Evolutionary conservation across 2,888 invertebrate genomes (phyloP).

Genomic region (Ctenicera cuprea): DNA sequence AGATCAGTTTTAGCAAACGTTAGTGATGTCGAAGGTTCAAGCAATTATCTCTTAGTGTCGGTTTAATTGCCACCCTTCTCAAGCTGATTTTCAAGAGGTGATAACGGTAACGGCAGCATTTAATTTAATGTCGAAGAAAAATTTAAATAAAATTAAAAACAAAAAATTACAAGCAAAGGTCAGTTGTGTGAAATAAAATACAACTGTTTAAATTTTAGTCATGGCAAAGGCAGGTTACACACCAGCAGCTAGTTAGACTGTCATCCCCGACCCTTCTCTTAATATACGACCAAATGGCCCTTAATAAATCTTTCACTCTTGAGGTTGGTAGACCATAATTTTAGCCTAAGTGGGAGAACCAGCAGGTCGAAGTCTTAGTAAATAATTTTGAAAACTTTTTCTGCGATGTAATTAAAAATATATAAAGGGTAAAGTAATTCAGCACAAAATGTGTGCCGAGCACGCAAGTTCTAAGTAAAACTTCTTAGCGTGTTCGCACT

Average conservation of each 20-base stretch:
- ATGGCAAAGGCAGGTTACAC: conserved; percentile 6
- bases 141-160: too few relatives aligned
- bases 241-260: conserved; percentile 10
- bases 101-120: neutral
- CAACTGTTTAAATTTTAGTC: too few relatives aligned
- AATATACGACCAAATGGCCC: conserved; percentile 21
- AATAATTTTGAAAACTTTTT: neutral
- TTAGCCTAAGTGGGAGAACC: conserved; percentile 1
- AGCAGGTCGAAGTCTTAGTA: neutral
- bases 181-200: neutral
- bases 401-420: neutral
- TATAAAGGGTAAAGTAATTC: too few relatives aligned
- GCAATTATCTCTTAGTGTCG: neutral
- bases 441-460: too few relatives aligned
- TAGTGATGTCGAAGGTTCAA: neutral
- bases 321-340: conserved; percentile 8
- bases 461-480: too few relatives aligned
- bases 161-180: too few relatives aligned
- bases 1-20: neutral
- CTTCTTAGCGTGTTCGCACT: too few relatives aligned
- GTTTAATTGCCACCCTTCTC: too few relatives aligned
- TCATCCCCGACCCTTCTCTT: conserved; percentile 20
- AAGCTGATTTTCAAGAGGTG: too few relatives aligned
- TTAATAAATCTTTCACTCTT: conserved; percentile 16
- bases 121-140: neutral